These are phyloP conservation scores for Malurus melanocephalus DNA, from an alignment of 2,113 vertebrate species.

Conservation along the genomic window DNA sequence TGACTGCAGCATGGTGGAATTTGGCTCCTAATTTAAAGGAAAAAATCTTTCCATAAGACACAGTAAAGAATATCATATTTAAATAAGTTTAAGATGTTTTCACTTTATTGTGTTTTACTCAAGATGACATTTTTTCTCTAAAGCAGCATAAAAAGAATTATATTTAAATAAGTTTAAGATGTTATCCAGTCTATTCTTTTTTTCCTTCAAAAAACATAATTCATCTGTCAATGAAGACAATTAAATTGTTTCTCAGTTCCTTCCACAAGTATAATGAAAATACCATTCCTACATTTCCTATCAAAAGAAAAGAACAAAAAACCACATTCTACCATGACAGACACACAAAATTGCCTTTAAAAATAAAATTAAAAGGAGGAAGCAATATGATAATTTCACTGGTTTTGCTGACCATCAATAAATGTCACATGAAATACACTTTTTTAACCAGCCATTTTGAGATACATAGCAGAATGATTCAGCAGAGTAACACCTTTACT, in stretches of 20 bases:
- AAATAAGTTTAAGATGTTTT: constrained; percentile 48
- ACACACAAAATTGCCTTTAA: background rate
- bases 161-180: constrained; percentile 48
- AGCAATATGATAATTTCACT: constrained; percentile 1
- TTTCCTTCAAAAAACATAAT: background rate
- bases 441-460: background rate
- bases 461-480: background rate
- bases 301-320: background rate
- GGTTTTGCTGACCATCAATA: background rate
- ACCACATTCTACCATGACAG: background rate
- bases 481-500: background rate
- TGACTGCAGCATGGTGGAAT: background rate
- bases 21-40: constrained; percentile 5
- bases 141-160: background rate
- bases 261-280: constrained; percentile 16
- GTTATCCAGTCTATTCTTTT: background rate
- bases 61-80: constrained; percentile 5
- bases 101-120: constrained; percentile 7
- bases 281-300: background rate
- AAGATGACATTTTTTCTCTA: background rate
- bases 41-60: background rate
- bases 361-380: background rate
- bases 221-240: constrained; percentile 16
- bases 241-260: background rate
- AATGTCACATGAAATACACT: background rate